phyloP scores from a whole-genome alignment of 2,797 vertebrate genomes.

The Sebastolobus altivelis region DNA sequence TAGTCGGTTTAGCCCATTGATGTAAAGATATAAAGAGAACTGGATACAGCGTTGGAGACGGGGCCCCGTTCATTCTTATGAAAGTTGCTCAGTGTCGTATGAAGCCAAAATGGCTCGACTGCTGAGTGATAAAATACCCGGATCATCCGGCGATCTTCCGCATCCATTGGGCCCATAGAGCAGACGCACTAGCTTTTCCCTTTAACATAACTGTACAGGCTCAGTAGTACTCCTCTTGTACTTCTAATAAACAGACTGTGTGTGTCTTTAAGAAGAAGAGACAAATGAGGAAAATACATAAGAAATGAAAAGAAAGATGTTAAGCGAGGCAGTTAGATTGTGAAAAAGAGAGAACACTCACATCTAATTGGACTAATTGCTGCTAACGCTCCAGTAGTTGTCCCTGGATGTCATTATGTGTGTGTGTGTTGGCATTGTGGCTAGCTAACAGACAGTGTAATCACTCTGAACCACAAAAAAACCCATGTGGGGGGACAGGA shows the following conservation, averaged over 20 bases:
- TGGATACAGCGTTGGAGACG: too few relatives aligned
- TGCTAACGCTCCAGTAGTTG: constrained; percentile 47
- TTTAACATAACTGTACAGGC: neutral
- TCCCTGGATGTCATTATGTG: constrained; percentile 49
- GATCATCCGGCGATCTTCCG: too few relatives aligned
- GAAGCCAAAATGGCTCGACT: too few relatives aligned
- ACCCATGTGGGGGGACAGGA: constrained; percentile 50
- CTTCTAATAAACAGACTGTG: neutral
- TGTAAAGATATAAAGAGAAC: too few relatives aligned
- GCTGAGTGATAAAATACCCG: too few relatives aligned
- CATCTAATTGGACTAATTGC: constrained; percentile 51
- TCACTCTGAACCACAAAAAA: constrained; percentile 63
- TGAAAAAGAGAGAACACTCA: constrained; percentile 3
- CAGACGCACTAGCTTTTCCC: too few relatives aligned
- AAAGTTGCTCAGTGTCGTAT: too few relatives aligned
- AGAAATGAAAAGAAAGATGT: neutral
- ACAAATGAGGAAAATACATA: neutral
- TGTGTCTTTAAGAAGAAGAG: neutral
- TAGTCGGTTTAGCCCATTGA: too few relatives aligned
- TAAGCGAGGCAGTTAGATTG: neutral
- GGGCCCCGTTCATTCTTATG: too few relatives aligned
- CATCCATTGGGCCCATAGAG: too few relatives aligned
- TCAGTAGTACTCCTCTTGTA: neutral
- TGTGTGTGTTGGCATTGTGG: constrained; percentile 70
- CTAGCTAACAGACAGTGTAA: constrained; percentile 78